A percentile compares a stretch with the other conserved stretches of the same genome.
phyloP scores from a whole-genome alignment of 2,113 vertebrate species.

The Mystacornis crossleyi region DNA sequence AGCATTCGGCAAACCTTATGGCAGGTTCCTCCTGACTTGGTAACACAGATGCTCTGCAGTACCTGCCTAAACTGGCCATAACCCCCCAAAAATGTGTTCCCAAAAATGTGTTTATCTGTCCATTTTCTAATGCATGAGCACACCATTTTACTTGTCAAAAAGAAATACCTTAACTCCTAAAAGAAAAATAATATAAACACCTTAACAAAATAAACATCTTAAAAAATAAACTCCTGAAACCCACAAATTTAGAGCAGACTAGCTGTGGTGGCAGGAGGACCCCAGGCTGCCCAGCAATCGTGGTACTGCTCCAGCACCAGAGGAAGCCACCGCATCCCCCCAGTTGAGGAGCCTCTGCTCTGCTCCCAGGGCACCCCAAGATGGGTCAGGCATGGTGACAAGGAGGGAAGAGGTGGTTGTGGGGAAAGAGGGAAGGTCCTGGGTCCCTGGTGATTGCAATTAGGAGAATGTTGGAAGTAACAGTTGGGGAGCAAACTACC shows the following conservation, averaged over 20 bases:
- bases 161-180: background rate
- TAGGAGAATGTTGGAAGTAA: background rate
- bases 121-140: background rate
- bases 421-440: background rate
- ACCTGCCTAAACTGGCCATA: background rate
- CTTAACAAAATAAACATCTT: background rate
- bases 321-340: rapidly evolving
- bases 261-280: background rate
- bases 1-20: background rate
- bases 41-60: background rate
- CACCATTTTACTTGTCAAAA: background rate
- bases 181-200: background rate
- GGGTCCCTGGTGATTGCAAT: background rate
- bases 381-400: rapidly evolving
- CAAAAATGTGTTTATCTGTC: background rate
- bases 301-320: background rate
- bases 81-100: background rate
- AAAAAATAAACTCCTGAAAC: background rate
- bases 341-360: rapidly evolving
- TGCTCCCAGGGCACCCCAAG: background rate
- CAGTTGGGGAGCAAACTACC: rapidly evolving
- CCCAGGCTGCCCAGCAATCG: background rate
- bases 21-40: background rate
- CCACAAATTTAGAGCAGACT: background rate
- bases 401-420: rapidly evolving